Evolutionary conservation across 1,140 invertebrate genomes (phyloP).

Genomic region (Solenopsis invicta): DNA sequence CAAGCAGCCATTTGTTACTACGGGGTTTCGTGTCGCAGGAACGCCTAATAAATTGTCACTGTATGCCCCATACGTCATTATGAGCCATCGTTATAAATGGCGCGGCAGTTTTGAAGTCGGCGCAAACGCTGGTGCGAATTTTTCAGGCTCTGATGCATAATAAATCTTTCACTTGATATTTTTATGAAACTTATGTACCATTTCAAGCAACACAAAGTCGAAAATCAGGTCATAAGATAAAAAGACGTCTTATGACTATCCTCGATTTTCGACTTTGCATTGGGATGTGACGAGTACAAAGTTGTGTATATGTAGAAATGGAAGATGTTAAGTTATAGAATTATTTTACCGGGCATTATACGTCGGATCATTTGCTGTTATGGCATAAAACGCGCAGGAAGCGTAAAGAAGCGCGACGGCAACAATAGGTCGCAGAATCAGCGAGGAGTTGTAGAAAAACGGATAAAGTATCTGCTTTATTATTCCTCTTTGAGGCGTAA

Average conservation of each 20-base stretch:
- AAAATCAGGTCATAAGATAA: too few relatives aligned
- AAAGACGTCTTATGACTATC: too few relatives aligned
- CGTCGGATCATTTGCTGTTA: neutral
- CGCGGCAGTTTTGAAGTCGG: neutral
- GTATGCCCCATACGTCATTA: slow-evolving; percentile 25
- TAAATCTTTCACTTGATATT: neutral
- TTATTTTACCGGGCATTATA: neutral
- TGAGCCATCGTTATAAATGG: slow-evolving; percentile 4
- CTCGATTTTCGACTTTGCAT: too few relatives aligned
- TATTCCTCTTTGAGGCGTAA: slow-evolving; percentile 59
- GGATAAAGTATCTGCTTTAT: slow-evolving; percentile 67
- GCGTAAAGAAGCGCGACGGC: neutral
- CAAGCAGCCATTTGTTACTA: slow-evolving; percentile 36
- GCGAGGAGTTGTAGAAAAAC: slow-evolving; percentile 38
- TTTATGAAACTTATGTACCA: neutral
- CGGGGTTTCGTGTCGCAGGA: slow-evolving; percentile 2
- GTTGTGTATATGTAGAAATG: neutral
- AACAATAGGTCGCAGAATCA: slow-evolving; percentile 29
- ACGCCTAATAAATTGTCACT: slow-evolving; percentile 46
- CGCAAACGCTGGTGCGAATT: neutral
- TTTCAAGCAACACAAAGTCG: too few relatives aligned
- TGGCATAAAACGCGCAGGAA: neutral
- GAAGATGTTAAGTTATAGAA: neutral
- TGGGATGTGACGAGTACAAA: neutral
- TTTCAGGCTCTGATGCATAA: neutral